These are phyloP conservation scores for Acrossocheilus wenchowensis DNA, from an alignment of 2,797 vertebrate genomes.

Conservation along the genomic window DNA sequence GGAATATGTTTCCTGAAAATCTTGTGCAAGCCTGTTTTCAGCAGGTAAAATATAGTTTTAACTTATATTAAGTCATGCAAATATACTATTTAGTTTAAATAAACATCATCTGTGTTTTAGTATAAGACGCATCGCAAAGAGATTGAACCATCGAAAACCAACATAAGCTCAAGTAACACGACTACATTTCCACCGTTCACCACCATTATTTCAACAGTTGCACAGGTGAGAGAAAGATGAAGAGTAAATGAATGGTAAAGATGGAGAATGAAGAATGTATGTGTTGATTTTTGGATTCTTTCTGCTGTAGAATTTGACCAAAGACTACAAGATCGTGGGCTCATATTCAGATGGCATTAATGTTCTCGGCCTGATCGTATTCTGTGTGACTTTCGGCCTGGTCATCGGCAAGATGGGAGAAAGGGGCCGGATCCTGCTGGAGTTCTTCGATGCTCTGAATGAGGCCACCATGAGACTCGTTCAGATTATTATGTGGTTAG, in stretches of 20 bases:
- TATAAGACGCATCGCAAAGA: constrained; percentile 94
- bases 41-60: constrained; percentile 81
- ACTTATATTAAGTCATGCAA: not conserved
- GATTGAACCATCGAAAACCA: constrained; percentile 62
- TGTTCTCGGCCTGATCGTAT: constrained; percentile 93
- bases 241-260: not conserved
- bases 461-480: constrained; percentile 97
- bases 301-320: constrained; percentile 86
- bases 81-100: constrained; percentile 9
- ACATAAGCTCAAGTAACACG: constrained; percentile 65
- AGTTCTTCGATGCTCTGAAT: constrained; percentile 95
- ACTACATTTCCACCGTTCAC: constrained; percentile 71
- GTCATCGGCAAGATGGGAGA: constrained; percentile 99
- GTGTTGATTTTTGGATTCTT: not conserved
- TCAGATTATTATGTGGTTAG: constrained; percentile 98
- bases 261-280: constrained; percentile 37
- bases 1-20: constrained; percentile 99
- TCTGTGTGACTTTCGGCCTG: constrained; percentile 93
- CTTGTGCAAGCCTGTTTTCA: constrained; percentile 98
- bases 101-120: constrained; percentile 69
- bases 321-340: constrained; percentile 89
- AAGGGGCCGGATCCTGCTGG: constrained; percentile 90
- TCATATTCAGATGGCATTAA: constrained; percentile 91
- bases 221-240: constrained; percentile 72
- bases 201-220: constrained; percentile 68